Conservation (phyloP, 2,113 vertebrate genomes). For the Elanus axillaris region DNA sequence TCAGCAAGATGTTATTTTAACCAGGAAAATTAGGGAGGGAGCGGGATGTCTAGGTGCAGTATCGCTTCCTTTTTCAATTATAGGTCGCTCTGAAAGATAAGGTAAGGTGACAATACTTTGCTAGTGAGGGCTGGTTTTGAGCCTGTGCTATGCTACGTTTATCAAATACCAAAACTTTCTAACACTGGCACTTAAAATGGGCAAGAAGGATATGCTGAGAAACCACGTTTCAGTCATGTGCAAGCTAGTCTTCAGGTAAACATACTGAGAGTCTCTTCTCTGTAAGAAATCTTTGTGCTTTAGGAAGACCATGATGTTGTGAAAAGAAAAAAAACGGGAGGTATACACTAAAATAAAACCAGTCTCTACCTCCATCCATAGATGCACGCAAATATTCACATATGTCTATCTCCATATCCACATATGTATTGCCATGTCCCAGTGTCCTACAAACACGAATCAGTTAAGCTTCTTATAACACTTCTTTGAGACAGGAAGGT, state of each 20-base stretch:
- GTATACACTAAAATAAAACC: neutral
- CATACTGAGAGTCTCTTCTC: accelerated
- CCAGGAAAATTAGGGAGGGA: neutral
- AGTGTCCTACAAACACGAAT: neutral
- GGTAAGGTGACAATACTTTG: neutral
- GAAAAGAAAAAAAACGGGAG: neutral
- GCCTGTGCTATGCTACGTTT: neutral
- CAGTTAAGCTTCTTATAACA: neutral
- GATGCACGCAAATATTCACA: neutral
- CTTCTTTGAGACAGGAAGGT: neutral
- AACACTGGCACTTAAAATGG: neutral
- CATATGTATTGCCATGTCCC: neutral
- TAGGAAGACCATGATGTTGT: neutral
- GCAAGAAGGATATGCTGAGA: neutral
- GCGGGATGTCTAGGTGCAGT: neutral
- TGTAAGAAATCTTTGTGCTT: neutral
- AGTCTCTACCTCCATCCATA: neutral
- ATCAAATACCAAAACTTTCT: neutral
- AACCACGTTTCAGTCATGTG: neutral
- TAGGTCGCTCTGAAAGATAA: neutral
- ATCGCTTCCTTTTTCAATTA: neutral
- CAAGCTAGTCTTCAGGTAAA: neutral
- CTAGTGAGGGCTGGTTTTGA: neutral
- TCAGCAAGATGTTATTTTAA: neutral
- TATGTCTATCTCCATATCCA: neutral